Base-by-base conservation (phyloP, 2,113 vertebrate species). In the Dinomys branickii region DNA sequence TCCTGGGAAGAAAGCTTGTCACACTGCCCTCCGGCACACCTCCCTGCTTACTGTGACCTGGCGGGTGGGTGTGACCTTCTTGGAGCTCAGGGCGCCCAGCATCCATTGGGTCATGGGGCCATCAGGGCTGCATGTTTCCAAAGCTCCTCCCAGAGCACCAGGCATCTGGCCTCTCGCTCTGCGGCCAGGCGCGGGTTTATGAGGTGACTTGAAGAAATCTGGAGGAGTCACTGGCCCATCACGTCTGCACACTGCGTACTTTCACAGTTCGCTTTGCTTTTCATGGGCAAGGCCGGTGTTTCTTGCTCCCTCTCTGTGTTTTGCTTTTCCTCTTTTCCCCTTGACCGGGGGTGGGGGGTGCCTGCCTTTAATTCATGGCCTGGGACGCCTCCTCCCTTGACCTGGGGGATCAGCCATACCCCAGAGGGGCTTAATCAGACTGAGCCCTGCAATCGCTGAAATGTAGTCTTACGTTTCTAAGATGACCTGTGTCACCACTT, bases 181-280 rank as follows among this genome's bases (percentile, higher is more conserved):
- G 33, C 38, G 86, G 50, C 86, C 80, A 61, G 95, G 96, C 47
- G 1, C 7, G 52, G 83, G 91, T 98, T 98, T 97, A 98, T 5
- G 94, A 96, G 96, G 84, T 44, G 16, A 75, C 97, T 97, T 98
- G 97, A 98, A 97, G 97, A 92, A 95, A 77, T 85, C 96, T 92
- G 96, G 96, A 97, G 96, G 96, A 97, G 96, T 95, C 97, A 84
- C 82, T 50, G 54, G 98, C 91, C 92, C 22, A 14, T 85, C 97
- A 95, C 24, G 95, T 88, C 97, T 88, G 80, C 73, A 61, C 67
- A 8, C 93, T 94, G 90, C 19, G 4, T 67, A 81, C 35, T 96
- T 96, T 81, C 94, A 78, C 26, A 1, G 24, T 95, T 96, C 61
- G 63, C 41, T 97, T 98, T 98, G 97, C 97, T 94, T 93, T 77